Percentiles rank a stretch among this genome's conserved stretches.
These are phyloP conservation scores for Julus scandinavius DNA, from an alignment of 2,888 invertebrate species.

Conservation along the genomic window DNA sequence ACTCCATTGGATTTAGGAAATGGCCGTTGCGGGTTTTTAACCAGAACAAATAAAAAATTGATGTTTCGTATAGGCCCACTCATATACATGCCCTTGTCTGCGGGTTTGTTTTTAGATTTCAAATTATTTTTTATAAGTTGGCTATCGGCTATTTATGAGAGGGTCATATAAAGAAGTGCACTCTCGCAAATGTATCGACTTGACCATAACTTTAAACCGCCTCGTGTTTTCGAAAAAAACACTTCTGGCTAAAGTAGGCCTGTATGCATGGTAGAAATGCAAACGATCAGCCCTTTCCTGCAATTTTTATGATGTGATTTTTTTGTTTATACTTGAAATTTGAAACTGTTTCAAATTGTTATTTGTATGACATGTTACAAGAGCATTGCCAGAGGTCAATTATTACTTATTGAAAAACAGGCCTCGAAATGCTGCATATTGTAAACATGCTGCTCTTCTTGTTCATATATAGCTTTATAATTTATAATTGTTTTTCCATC, in stretches of 20 bases:
- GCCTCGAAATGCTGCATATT: too few species aligned
- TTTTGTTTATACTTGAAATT: too few species aligned
- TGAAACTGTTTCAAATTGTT: too few species aligned
- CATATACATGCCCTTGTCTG: background rate
- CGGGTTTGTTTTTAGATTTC: slow-evolving; percentile 31
- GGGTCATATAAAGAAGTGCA: background rate
- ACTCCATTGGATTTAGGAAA: slow-evolving; percentile 41
- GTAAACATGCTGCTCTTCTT: too few species aligned
- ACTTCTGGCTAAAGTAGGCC: background rate
- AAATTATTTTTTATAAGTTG: slow-evolving; percentile 31
- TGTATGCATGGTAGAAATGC: too few species aligned
- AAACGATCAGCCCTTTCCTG: background rate
- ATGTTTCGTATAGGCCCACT: background rate
- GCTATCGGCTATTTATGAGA: background rate
- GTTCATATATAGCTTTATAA: too few species aligned
- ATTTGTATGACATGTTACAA: too few species aligned
- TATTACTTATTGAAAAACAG: too few species aligned
- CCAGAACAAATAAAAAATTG: slow-evolving; percentile 16
- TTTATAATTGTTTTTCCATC: too few species aligned
- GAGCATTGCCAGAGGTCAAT: too few species aligned
- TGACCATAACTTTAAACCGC: background rate
- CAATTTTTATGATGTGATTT: background rate
- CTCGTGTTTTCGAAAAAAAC: background rate
- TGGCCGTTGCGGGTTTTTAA: slow-evolving; percentile 33
- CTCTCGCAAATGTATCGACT: background rate